Evolutionary conservation across 2,888 invertebrate genomes (phyloP).

Genomic region (Melanophora roralis): DNA sequence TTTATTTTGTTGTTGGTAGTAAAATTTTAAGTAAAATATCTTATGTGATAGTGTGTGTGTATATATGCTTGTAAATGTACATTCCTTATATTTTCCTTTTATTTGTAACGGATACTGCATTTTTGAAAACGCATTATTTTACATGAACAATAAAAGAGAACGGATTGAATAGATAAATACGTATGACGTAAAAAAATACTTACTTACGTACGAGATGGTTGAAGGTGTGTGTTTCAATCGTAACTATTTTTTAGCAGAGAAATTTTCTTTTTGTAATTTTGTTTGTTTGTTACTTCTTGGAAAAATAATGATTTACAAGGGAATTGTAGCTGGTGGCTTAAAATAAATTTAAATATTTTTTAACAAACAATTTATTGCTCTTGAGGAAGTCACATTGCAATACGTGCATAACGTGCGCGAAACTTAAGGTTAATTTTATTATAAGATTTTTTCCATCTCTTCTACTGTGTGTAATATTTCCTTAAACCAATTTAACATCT

Average conservation of each 20-base stretch:
- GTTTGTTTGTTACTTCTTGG: constrained; percentile 29
- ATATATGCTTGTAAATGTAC: background rate
- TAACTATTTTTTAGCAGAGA: constrained; percentile 39
- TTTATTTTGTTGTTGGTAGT: constrained; percentile 13
- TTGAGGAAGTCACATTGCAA: constrained; percentile 58
- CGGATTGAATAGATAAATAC: background rate
- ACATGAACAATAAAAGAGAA: background rate
- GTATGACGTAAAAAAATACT: no score
- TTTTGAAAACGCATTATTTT: constrained; percentile 48
- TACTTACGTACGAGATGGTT: no score
- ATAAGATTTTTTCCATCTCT: background rate
- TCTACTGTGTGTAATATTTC: background rate
- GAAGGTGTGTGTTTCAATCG: no score
- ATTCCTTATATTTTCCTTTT: constrained; percentile 35
- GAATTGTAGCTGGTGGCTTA: constrained; percentile 46
- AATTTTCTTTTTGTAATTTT: constrained; percentile 21
- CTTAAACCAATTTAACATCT: constrained; percentile 34
- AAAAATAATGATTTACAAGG: constrained; percentile 59
- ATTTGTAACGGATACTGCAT: constrained; percentile 52
- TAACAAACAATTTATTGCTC: constrained; percentile 49
- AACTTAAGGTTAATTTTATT: constrained; percentile 59
- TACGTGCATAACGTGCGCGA: constrained; percentile 59
- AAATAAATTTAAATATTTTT: constrained; percentile 6
- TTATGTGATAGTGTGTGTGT: background rate
- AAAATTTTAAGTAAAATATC: constrained; percentile 19